Base-by-base conservation (phyloP, 2,888 invertebrate genomes). In the Thelaira solivaga region DNA sequence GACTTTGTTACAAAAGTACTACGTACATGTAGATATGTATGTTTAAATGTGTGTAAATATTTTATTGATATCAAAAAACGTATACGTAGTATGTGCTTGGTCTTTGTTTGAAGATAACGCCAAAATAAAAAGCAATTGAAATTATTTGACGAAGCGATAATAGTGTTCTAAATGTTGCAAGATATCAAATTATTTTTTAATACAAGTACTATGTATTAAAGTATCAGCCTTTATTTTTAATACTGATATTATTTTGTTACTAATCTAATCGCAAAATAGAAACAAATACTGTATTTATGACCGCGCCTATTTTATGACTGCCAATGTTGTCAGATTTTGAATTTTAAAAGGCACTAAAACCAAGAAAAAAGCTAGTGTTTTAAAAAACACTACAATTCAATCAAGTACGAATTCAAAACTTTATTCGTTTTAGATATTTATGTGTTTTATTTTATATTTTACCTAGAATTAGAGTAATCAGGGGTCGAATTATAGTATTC, bases 201-300 rank as follows among this genome's bases (percentile, higher is more conserved):
- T 61, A n/a, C n/a, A n/a, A n/a, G n/a, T n/a, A n/a, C n/a, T n/a
- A 77, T 55, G 62, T 62, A 67, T 49, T 24, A 74, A 71, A 64
- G 51, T 57, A 31, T 31, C 41, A 61, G 24, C 13, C 22, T 62
- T 57, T 65, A 41, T 65, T 59, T n/a, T 68, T 34, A 22, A 26
- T 55, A 65, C 24, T 76, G 49, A 47, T 76, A 76, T 71, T 59
- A 69, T 57, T 53, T 55, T 61, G 6, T 49, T 51, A 69, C 71
- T 78, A 79, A 81, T 82, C 80, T 81, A 80, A 82, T 81, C 81
- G 71, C 71, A 53, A 72, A 68, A 77, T 72, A 36, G 76, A 71
- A 20, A 22, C 24, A 78, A 77, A 73, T 8, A 65, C 59, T 65
- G 29, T 82, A n/a, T 85, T 86, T 86, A 86, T 86, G 84, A 82